Conservation (phyloP, 2,797 vertebrate species). For the Echiichthys vipera region DNA sequence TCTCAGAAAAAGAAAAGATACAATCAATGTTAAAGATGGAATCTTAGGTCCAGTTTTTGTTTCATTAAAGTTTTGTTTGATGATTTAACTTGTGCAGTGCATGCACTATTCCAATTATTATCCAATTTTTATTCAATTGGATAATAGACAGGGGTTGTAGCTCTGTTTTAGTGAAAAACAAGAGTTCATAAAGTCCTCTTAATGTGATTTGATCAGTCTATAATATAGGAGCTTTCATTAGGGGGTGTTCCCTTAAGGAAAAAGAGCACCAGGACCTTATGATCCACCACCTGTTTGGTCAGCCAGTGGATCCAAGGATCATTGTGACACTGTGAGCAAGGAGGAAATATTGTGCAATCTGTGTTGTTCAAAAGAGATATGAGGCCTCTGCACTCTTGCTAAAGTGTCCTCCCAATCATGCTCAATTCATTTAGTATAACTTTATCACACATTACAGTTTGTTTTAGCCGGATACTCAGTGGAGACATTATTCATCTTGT, state of each 20-base stretch:
- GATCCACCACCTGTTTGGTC: not conserved
- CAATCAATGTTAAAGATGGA: not conserved
- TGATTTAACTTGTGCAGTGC: not conserved
- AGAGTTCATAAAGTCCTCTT: not conserved
- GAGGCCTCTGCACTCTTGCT: not conserved
- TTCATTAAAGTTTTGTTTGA: not conserved
- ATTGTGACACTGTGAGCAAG: slow-evolving; percentile 5
- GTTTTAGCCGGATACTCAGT: not conserved
- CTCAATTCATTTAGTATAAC: not conserved
- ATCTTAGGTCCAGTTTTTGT: not conserved
- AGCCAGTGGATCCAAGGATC: slow-evolving; percentile 10
- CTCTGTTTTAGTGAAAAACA: not conserved
- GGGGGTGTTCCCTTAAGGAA: too few species aligned
- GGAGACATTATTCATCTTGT: not conserved
- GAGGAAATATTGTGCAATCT: slow-evolving; percentile 8
- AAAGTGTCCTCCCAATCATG: not conserved
- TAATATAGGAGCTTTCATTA: too few species aligned
- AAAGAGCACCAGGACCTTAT: not conserved
- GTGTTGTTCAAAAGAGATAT: not conserved
- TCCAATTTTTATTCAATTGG: not conserved
- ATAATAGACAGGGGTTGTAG: not conserved
- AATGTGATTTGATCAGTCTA: too few species aligned
- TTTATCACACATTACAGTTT: not conserved
- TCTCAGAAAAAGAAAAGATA: not conserved
- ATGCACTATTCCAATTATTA: too few species aligned